Evolutionary conservation across 2,888 invertebrate genomes (phyloP).

Genomic region (Euzetes globulus): DNA sequence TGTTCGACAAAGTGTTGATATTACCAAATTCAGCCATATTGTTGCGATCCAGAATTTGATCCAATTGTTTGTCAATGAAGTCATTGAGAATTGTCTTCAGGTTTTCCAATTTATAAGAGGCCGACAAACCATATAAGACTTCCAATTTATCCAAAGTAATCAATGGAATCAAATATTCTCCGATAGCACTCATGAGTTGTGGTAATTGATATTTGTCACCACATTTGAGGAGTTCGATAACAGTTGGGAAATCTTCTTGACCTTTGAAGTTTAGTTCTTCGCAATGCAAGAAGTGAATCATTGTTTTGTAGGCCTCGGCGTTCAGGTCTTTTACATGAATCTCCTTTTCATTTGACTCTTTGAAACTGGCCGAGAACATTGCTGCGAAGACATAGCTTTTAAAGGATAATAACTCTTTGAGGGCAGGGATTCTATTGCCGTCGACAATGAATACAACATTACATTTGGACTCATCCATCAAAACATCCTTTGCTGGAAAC

Average conservation of each 20-base stretch:
- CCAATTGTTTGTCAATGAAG: background rate
- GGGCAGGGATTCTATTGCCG: background rate
- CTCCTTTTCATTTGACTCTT: background rate
- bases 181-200: background rate
- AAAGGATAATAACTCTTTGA: background rate
- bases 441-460: background rate
- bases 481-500: background rate
- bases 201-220: background rate
- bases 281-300: background rate
- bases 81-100: background rate
- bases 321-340: background rate
- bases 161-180: background rate
- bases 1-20: background rate
- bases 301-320: background rate
- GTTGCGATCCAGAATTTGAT: background rate
- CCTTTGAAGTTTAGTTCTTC: background rate
- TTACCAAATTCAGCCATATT: background rate
- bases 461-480: background rate
- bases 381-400: background rate
- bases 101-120: background rate
- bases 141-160: background rate
- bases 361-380: background rate
- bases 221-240: background rate
- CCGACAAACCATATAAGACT: background rate
- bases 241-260: background rate